Evolutionary conservation across 2,113 vertebrate species (phyloP).

Genomic region (Climacteris rufus): DNA sequence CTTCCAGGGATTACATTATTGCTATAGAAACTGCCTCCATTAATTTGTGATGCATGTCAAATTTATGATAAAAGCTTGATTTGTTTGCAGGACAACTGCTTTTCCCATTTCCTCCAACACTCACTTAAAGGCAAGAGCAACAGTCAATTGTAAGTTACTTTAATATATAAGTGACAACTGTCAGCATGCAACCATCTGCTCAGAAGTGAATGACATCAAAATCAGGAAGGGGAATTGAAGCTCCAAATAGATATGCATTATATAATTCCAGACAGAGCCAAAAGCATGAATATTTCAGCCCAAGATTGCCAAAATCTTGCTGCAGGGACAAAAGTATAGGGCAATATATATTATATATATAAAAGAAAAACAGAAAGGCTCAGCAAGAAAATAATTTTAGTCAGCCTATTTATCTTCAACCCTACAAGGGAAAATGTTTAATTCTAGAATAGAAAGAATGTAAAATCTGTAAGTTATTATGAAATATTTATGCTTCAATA

Average conservation of each 20-base stretch:
- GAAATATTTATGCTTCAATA: neutral
- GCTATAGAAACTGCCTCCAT: constrained; percentile 68
- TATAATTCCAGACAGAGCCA: neutral
- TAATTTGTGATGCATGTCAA: constrained; percentile 69
- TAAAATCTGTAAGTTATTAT: neutral
- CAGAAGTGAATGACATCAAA: neutral
- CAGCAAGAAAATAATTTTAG: neutral
- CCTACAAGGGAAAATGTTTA: neutral
- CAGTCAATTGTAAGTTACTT: neutral
- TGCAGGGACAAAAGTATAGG: neutral
- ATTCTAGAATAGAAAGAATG: neutral
- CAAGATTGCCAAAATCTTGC: neutral
- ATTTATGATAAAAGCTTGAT: constrained; percentile 64
- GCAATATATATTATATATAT: neutral
- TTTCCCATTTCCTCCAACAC: neutral
- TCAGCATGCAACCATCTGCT: neutral
- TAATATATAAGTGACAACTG: neutral
- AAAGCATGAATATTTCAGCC: neutral
- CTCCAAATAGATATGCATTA: neutral
- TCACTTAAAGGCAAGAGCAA: neutral
- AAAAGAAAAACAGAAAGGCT: neutral
- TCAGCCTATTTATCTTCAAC: neutral
- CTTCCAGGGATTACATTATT: constrained; percentile 77
- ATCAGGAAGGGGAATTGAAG: neutral
- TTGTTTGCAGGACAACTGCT: constrained; percentile 59